Base-by-base conservation (phyloP, 1,140 invertebrate species). In the Drosophila biarmipes region DNA sequence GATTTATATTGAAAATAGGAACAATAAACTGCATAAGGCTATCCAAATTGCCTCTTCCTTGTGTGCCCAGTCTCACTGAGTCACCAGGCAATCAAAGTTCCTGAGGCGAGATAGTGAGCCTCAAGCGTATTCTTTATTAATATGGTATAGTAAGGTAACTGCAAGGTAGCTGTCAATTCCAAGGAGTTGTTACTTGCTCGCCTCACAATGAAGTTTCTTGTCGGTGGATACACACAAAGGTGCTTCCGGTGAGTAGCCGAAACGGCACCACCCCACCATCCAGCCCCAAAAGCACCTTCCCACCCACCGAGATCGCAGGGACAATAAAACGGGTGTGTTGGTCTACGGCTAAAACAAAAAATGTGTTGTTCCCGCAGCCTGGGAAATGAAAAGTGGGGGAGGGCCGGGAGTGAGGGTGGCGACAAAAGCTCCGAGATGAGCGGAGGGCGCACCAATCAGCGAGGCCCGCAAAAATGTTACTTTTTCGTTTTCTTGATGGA, bases 251-350 rank as follows among this genome's bases (percentile, higher is more conserved):
- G 54, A 67, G 54, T 46, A 57, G 52, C 62, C 56, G 8, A 35
- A 19, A 40, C 29, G 27, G 46, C 24, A 35, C 35, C 58, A 42
- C 21, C 42, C 35, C 8, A 14, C 8, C 35, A 5, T 10, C 10
- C 46, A 31, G 24, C 66, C 62, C 34, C 34, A 24, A 27, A 6
- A 27, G 37, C 15, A 17, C 6, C n/a, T 14, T 14, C 21, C 29
- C 71, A 61, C 24, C 66, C 31, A 6, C 35, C 14, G 27, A 42
- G 37, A 19, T 35, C 49, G 19, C 27, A 31, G 46, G 53, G 61
- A 81, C 78, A 87, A 86, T 86, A 86, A 86, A 87, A 86, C 67
- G 82, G 81, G 82, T 86, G 82, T 87, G 81, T 82, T 86, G 64
- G 53, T 64, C 48, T 59, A 81, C 69, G 78, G 78, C 82, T 86